Conservation (phyloP, 2,888 invertebrate genomes). For the Euplexia lucipara region DNA sequence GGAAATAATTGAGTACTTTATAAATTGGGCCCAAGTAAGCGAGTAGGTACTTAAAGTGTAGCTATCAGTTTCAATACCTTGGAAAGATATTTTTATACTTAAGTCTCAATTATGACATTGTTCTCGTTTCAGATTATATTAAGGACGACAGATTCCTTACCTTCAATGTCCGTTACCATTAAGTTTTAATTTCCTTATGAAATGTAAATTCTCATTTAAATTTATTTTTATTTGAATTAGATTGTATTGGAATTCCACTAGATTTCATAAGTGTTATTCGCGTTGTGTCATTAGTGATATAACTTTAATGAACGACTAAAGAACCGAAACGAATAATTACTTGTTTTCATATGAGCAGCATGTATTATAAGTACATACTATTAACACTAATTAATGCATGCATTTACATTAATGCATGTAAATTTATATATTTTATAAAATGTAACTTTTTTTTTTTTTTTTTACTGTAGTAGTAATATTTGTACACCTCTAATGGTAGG, state of each 20-base stretch:
- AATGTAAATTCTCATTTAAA: slow-evolving; percentile 7
- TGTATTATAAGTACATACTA: no score
- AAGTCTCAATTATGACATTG: slow-evolving; percentile 42
- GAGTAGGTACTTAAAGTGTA: slow-evolving; percentile 8
- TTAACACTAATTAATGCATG: no score
- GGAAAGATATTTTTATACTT: slow-evolving; percentile 21
- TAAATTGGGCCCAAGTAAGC: slow-evolving; percentile 9
- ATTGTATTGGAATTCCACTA: slow-evolving; percentile 25
- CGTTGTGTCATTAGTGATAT: slow-evolving; percentile 26
- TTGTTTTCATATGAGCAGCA: no score
- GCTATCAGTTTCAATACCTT: slow-evolving; percentile 27
- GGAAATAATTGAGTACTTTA: slow-evolving; percentile 20
- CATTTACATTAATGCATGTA: no score
- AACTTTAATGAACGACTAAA: slow-evolving; percentile 32
- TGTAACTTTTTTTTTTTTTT: no score
- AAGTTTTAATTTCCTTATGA: slow-evolving; percentile 25
- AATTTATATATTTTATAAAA: no score
- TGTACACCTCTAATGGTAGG: no score
- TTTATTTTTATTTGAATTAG: slow-evolving; percentile 10
- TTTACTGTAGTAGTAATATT: no score
- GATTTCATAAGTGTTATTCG: slow-evolving; percentile 27
- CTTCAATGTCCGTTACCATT: slow-evolving; percentile 37
- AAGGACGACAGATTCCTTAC: slow-evolving; percentile 35
- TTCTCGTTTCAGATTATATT: slow-evolving; percentile 40
- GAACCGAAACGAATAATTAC: no score